Conservation (phyloP, 2,113 vertebrate species). For the Nanorana parkeri region DNA sequence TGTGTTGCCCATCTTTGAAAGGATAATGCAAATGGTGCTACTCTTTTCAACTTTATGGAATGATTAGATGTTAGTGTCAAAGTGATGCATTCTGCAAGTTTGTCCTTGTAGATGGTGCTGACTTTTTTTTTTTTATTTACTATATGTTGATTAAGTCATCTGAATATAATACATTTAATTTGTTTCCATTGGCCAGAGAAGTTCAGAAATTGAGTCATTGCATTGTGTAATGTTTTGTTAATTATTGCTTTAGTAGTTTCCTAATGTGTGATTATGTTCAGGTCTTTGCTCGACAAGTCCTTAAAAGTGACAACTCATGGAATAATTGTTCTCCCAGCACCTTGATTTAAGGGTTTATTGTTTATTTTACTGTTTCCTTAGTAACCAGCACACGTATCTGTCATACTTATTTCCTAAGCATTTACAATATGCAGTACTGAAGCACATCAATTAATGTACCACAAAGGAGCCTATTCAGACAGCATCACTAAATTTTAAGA, state of each 20-base stretch:
- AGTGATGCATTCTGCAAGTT: not conserved
- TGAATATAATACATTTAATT: slow-evolving; percentile 1
- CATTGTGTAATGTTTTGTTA: slow-evolving; percentile 65
- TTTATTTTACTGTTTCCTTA: slow-evolving; percentile 62
- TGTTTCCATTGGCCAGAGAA: slow-evolving; percentile 6
- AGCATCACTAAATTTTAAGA: slow-evolving; percentile 26
- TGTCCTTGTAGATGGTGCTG: not conserved
- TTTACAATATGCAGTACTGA: slow-evolving; percentile 62
- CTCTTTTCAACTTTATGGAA: too few species aligned
- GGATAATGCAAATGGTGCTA: too few species aligned
- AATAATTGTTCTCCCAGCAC: slow-evolving; percentile 65
- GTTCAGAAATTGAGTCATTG: slow-evolving; percentile 1
- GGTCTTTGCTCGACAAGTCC: slow-evolving; percentile 67
- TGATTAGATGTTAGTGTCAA: too few species aligned
- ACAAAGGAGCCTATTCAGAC: slow-evolving; percentile 58
- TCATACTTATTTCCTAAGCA: slow-evolving; percentile 65
- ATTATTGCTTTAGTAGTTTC: slow-evolving; percentile 68
- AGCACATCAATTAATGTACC: slow-evolving; percentile 66
- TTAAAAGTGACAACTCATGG: slow-evolving; percentile 66
- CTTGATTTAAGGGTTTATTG: slow-evolving; percentile 67
- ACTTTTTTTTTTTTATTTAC: not conserved
- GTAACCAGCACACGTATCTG: slow-evolving; percentile 63
- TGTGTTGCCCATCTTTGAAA: too few species aligned
- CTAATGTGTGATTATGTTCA: slow-evolving; percentile 59
- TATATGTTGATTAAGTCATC: slow-evolving; percentile 12